Base-by-base conservation (phyloP, 2,797 vertebrate genomes). In the Propithecus deckenii region DNA sequence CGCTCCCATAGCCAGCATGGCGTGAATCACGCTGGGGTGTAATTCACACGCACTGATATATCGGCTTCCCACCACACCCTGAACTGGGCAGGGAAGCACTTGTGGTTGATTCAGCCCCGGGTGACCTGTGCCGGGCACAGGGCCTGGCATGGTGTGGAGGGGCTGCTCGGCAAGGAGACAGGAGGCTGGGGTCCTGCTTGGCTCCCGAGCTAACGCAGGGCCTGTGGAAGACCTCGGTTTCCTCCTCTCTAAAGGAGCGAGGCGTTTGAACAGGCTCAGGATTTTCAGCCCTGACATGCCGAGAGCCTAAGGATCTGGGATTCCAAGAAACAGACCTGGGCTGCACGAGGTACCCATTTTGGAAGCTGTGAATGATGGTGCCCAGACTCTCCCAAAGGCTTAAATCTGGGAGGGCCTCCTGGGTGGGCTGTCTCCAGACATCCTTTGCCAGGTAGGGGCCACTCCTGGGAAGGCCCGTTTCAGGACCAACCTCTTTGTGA, bases 141-240 rank as follows among this genome's bases (percentile, higher is more conserved):
- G 41, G 74, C 50, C 46, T 13, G 50, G 78, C 2, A 20, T 15
- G 46, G 23, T 6, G 32, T 4, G 28, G 35, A 43, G 43, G 9
- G 2, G 12, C 85, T n/a, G 7, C 38, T 61, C 59, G 84, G 11
- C 5, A 55, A 63, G 17, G 76, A 41, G 46, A n/a, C 6, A 4
- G 43, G 89, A 74, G 48, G 20, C 32, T 35, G 41, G 25, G 85
- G 43, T 7, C 72, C 87, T 28, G 23, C 46, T 59, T 4, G 9
- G 30, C 67, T 55, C 75, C 12, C 0, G 0, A 48, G n/a, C 35
- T 57, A 52, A 28, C 1, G 0, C 2, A 6, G 11, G 17, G 18
- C 23, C n/a, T 32, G 18, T 10, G 41, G 74, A 48, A 69, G 69
- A 25, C 65, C 41, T 14, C 20, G 17, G 55, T n/a, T 69, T 41